phyloP scores from a whole-genome alignment of 1,140 invertebrate species.

The Colletes gigas region DNA sequence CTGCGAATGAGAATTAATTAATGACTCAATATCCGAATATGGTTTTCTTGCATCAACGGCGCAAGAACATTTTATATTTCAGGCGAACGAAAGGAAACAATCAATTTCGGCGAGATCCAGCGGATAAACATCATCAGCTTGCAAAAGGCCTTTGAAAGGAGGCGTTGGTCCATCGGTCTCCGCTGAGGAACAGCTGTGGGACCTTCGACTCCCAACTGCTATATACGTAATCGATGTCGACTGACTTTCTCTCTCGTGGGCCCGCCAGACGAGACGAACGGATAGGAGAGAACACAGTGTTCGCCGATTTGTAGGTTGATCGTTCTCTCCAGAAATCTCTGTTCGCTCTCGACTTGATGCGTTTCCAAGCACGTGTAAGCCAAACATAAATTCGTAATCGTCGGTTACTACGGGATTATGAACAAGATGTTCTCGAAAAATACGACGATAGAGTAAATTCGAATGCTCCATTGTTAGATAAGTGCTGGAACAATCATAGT shows the following conservation, averaged over 20 bases:
- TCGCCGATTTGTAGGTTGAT: background rate
- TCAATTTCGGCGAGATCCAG: conserved; percentile 31
- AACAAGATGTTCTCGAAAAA: too few species aligned
- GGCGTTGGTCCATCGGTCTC: conserved; percentile 63
- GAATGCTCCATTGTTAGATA: too few species aligned
- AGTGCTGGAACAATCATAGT: too few species aligned
- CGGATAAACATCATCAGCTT: conserved; percentile 36
- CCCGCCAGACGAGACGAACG: conserved; percentile 22
- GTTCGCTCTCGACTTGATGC: background rate
- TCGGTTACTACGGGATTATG: background rate
- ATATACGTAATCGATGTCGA: conserved; percentile 71
- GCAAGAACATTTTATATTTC: conserved; percentile 24
- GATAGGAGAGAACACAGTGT: conserved; percentile 19
- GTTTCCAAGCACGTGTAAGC: background rate
- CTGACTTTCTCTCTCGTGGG: conserved; percentile 66
- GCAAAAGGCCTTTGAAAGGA: conserved; percentile 45
- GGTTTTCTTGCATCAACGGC: background rate
- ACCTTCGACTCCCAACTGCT: conserved; percentile 69
- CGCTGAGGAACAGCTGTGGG: conserved; percentile 61
- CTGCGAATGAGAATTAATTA: background rate
- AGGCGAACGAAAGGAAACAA: conserved; percentile 10
- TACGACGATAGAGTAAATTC: too few species aligned
- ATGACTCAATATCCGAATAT: background rate
- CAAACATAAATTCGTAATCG: background rate
- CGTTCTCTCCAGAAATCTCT: conserved; percentile 2